A percentile compares a stretch with the other conserved stretches of the same genome.
phyloP scores from a whole-genome alignment of 2,113 vertebrate genomes.

The Leuciscus idus region DNA sequence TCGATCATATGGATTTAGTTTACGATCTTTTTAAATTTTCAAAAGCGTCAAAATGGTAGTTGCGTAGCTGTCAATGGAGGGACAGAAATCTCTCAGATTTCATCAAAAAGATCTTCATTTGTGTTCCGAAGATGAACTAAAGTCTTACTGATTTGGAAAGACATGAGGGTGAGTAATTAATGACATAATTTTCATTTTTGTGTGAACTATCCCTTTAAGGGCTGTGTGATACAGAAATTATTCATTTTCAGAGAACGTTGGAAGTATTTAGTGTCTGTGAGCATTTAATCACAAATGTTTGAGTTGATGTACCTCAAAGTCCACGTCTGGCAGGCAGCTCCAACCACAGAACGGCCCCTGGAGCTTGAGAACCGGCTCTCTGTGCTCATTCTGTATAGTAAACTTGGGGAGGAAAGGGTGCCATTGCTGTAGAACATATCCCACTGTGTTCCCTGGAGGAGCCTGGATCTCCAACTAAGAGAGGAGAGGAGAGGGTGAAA shows the following conservation, averaged over 20 bases:
- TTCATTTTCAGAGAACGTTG: background rate
- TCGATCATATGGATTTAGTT: too few relatives aligned
- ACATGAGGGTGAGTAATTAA: too few relatives aligned
- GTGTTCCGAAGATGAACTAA: too few relatives aligned
- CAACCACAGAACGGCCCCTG: constrained; percentile 85
- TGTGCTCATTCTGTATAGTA: constrained; percentile 82
- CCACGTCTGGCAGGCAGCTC: constrained; percentile 84
- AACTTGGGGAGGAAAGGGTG: constrained; percentile 87
- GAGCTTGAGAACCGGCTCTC: constrained; percentile 84
- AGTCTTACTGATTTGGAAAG: too few relatives aligned
- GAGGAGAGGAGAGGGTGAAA: background rate
- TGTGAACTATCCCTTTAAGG: background rate
- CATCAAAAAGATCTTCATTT: too few relatives aligned
- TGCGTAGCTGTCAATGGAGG: too few relatives aligned
- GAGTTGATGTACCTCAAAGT: constrained; percentile 84
- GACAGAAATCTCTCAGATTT: too few relatives aligned
- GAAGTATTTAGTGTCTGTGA: background rate
- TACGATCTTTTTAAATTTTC: too few relatives aligned
- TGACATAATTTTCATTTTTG: too few relatives aligned
- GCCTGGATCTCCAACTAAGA: constrained; percentile 88
- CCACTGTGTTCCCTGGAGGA: constrained; percentile 85
- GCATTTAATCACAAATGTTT: background rate
- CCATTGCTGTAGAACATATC: constrained; percentile 89
- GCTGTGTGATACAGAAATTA: background rate
- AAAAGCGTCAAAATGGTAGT: too few relatives aligned